Conservation (phyloP, 1,140 invertebrate species). For the Apis dorsata region DNA sequence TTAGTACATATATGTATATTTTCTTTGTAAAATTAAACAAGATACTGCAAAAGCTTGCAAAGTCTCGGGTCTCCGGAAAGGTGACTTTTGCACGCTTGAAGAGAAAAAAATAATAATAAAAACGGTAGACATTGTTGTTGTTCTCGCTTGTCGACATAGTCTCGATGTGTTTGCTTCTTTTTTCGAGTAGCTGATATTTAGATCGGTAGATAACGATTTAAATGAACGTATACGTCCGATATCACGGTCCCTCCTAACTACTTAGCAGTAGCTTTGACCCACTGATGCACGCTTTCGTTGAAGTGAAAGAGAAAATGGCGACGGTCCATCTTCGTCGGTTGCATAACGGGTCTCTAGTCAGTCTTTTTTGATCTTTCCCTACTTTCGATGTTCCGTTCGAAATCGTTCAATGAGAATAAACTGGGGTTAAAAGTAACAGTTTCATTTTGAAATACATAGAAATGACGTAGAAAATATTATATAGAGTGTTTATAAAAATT, state of each 20-base stretch:
- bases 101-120: no score
- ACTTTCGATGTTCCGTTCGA: conserved; percentile 26
- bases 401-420: neutral
- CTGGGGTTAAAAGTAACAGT: no score
- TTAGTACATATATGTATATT: neutral
- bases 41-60: neutral
- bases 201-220: conserved; percentile 75
- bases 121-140: conserved; percentile 6
- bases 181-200: conserved; percentile 56
- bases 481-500: no score
- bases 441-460: no score
- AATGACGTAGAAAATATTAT: no score
- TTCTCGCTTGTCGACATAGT: conserved; percentile 30
- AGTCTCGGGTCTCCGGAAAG: conserved; percentile 13
- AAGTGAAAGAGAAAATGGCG: conserved; percentile 60
- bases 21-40: neutral
- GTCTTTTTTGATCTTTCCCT: conserved; percentile 68
- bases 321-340: conserved; percentile 73
- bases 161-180: conserved; percentile 60
- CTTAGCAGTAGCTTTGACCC: conserved; percentile 79
- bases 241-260: conserved; percentile 81
- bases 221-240: conserved; percentile 79
- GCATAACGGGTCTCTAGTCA: conserved; percentile 78
- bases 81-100: neutral
- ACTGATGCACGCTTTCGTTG: conserved; percentile 77